phyloP scores from a whole-genome alignment of 2,888 invertebrate genomes.

The Lomographa bimaculata region DNA sequence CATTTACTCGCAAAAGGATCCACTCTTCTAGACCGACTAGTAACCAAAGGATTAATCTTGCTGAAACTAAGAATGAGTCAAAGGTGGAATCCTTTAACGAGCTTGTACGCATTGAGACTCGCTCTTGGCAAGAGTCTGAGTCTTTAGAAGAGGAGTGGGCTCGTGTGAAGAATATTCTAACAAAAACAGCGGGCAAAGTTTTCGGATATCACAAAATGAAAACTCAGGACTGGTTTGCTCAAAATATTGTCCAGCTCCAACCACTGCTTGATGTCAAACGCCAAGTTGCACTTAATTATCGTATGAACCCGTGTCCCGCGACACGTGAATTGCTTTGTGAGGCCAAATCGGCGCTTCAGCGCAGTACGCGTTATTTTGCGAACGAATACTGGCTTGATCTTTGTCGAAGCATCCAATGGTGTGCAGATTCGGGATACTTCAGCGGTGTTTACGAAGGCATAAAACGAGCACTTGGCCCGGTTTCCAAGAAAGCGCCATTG shows the following conservation, averaged over 20 bases:
- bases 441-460: constrained; percentile 16
- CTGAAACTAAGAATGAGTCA: background rate
- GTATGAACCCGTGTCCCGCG: background rate
- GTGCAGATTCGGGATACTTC: constrained; percentile 1
- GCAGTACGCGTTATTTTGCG: constrained; percentile 4
- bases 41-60: background rate
- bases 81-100: background rate
- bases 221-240: constrained; percentile 1
- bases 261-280: constrained; percentile 8
- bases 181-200: constrained; percentile 1
- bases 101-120: background rate
- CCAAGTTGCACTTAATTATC: constrained; percentile 2
- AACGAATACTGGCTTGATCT: constrained; percentile 3
- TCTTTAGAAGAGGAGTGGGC: constrained; percentile 1
- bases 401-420: constrained; percentile 3
- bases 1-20: background rate
- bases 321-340: background rate
- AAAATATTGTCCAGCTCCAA: constrained; percentile 1
- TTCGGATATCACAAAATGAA: constrained; percentile 1
- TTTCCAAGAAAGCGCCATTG: constrained; percentile 14
- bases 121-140: constrained; percentile 1
- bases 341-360: constrained; percentile 10
- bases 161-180: background rate
- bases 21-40: background rate
- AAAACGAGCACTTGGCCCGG: constrained; percentile 18